Conservation (phyloP, 1,140 invertebrate species). For the Leptopilina boulardi region DNA sequence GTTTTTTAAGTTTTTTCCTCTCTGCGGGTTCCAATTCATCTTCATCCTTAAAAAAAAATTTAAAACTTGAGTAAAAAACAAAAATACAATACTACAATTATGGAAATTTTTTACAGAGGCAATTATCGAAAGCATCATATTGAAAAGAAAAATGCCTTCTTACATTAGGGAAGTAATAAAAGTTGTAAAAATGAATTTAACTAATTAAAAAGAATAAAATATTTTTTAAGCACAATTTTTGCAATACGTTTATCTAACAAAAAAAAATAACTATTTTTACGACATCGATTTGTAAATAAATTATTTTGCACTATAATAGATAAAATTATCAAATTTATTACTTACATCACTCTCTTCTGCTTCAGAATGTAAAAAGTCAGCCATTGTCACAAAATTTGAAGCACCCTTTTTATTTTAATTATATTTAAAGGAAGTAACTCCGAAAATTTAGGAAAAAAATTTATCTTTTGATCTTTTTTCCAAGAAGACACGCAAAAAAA, state of each 20-base stretch:
- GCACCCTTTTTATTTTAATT: neutral
- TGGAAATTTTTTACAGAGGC: no score
- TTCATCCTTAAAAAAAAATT: conserved; percentile 76
- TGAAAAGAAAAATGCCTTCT: conserved; percentile 15
- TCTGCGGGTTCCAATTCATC: conserved; percentile 80
- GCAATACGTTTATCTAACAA: neutral
- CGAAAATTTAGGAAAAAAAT: neutral
- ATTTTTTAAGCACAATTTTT: neutral
- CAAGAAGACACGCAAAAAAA: neutral
- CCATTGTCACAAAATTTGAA: conserved; percentile 65
- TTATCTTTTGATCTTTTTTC: conserved; percentile 23
- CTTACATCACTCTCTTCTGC: conserved; percentile 89
- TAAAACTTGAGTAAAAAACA: neutral
- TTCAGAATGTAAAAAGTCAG: conserved; percentile 89
- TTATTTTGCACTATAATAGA: neutral
- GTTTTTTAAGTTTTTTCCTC: conserved; percentile 80
- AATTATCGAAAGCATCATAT: no score
- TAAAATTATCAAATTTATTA: conserved; percentile 41
- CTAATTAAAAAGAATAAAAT: no score
- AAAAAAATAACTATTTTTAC: neutral
- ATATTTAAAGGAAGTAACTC: neutral
- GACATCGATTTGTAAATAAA: neutral
- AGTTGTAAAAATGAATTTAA: conserved; percentile 32
- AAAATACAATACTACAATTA: neutral
- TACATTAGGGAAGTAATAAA: neutral